Percentiles rank a stretch among this genome's conserved stretches.
Conservation (phyloP, 2,113 vertebrate genomes). For the Buteo buteo region DNA sequence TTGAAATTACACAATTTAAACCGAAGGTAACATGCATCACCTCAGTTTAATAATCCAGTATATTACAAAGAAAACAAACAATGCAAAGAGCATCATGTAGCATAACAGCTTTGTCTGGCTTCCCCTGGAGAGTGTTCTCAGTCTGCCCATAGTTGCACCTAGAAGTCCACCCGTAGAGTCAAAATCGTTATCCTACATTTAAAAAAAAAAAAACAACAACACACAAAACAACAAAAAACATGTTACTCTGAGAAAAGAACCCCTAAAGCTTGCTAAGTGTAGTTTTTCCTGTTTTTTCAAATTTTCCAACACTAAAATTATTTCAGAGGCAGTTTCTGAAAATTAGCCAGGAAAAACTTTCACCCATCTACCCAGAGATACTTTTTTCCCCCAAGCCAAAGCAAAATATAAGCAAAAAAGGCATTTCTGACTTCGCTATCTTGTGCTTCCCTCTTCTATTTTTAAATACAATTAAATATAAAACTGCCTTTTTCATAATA, state of each 20-base stretch:
- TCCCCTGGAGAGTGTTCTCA: constrained; percentile 90
- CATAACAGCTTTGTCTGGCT: constrained; percentile 91
- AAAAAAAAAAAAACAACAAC: not conserved
- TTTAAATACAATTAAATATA: not conserved
- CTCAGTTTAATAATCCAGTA: constrained; percentile 94
- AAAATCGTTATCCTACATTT: constrained; percentile 87
- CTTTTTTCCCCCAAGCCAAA: not conserved
- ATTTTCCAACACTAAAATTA: not conserved
- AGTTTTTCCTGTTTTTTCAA: not conserved
- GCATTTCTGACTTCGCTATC: not conserved
- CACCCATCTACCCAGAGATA: not conserved
- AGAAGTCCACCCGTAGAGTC: constrained; percentile 92
- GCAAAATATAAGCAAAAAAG: not conserved
- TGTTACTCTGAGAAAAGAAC: not conserved
- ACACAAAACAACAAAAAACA: not conserved
- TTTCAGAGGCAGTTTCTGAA: not conserved
- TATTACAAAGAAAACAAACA: constrained; percentile 93
- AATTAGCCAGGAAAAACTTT: not conserved
- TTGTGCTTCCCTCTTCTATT: not conserved
- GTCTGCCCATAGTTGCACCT: constrained; percentile 88
- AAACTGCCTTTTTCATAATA: not conserved
- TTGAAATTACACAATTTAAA: constrained; percentile 42
- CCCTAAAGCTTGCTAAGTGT: not conserved
- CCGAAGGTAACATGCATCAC: constrained; percentile 59
- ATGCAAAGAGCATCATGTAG: constrained; percentile 93